Base-by-base conservation (phyloP, 2,888 invertebrate genomes). In the Petrophora chlorosata region DNA sequence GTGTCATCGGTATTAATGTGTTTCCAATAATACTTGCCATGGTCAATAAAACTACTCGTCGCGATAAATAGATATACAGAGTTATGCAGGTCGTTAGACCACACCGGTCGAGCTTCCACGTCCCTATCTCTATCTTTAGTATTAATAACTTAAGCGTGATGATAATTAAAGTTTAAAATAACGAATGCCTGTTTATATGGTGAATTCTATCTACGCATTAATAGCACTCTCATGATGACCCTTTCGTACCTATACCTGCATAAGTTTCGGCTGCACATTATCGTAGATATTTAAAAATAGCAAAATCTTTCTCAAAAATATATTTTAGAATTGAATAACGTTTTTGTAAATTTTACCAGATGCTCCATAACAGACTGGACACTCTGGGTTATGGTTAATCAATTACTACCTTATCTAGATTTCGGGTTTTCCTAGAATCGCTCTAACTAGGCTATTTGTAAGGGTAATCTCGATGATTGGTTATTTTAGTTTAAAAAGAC, bases 1-100 rank as follows among this genome's bases (percentile, higher is more conserved):
- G 83, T 89, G 86, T 88, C 88, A 88, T 88, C 85, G 73, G 81
- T 86, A 86, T 87, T 84, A 85, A 86, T 86, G 85, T 85, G 71
- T 77, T 68, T 82, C 79, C 80, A 81, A 83, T 86, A 83, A 79
- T 83, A 84, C 78, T 76, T 77, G 76, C 76, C 73, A 78, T 76
- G 74, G 78, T 81, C 79, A 82, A 86, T 85, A 82, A 83, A 84
- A 82, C 78, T 76, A 79, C 74, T 76, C 76, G 76, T 76, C 75
- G 73, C 73, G 80, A 81, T 85, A 79, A 80, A 79, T 75, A 76
- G 64, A 72, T 70, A 40, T 19, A 49, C 38, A 76, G 75, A 79
- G 70, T 65, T 74, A 77, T 79, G 79, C 76, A 76, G 56, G 56
- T 52, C 58, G 65, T 59, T 63, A 73, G 87, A 87, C 88, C 87